Conservation (phyloP, 2,113 vertebrate species). For the Eurystomus gularis region DNA sequence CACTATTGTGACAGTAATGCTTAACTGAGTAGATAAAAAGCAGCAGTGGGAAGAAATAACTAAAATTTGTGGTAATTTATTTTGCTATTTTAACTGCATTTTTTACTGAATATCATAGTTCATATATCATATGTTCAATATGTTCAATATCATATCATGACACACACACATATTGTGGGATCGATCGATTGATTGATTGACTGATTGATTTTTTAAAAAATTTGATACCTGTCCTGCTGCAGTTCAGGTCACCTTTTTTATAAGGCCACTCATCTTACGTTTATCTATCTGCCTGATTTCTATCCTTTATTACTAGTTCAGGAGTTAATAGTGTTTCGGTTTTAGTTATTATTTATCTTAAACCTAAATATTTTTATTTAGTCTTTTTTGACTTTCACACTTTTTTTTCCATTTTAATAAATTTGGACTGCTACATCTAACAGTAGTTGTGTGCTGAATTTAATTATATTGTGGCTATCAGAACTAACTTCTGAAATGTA, state of each 20-base stretch:
- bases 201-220: neutral
- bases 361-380: neutral
- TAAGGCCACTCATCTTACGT: neutral
- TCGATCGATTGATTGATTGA: neutral
- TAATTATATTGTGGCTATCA: neutral
- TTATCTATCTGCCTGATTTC: neutral
- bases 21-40: neutral
- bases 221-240: neutral
- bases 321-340: neutral
- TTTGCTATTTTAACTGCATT: neutral
- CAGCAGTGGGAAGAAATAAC: neutral
- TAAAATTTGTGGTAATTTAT: neutral
- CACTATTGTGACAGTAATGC: neutral
- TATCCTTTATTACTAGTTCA: neutral
- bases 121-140: no score
- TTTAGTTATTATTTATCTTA: neutral
- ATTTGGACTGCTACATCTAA: neutral
- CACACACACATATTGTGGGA: neutral
- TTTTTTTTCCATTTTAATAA: neutral
- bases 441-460: neutral
- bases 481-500: neutral
- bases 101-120: neutral
- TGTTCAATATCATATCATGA: no score
- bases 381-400: neutral
- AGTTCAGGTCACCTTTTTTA: neutral